Conservation (phyloP, 2,797 vertebrate species). For the Liparis tanakae region DNA sequence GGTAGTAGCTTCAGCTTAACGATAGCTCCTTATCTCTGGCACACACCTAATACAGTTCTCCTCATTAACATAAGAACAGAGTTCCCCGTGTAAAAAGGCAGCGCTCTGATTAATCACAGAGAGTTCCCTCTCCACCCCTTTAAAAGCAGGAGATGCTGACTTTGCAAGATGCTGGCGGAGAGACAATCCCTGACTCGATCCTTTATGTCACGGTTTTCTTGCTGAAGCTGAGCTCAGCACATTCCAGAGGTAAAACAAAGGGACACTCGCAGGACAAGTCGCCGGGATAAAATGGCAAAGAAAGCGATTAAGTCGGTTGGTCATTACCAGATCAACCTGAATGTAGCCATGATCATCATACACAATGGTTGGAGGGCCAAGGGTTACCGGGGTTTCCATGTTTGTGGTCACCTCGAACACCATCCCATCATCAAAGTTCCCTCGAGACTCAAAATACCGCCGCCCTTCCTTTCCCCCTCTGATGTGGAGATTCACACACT, state of each 20-base stretch:
- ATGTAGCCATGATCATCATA: background rate
- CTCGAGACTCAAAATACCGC: conserved; percentile 50
- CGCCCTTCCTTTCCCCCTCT: conserved; percentile 62
- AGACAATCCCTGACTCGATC: conserved; percentile 14
- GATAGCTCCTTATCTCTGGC: background rate
- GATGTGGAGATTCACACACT: conserved; percentile 74
- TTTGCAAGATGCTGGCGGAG: conserved; percentile 24
- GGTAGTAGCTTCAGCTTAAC: background rate
- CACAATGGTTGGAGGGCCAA: conserved; percentile 20
- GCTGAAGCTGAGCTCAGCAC: conserved; percentile 48
- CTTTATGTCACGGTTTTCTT: conserved; percentile 24
- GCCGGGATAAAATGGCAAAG: conserved; percentile 11
- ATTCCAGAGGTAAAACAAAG: conserved; percentile 51
- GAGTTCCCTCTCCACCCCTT: conserved; percentile 15
- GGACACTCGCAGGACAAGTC: conserved; percentile 1
- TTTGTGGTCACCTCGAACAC: conserved; percentile 61
- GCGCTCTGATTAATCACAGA: background rate
- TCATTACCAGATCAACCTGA: conserved; percentile 27
- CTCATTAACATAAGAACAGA: background rate
- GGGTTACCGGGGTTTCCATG: conserved; percentile 39
- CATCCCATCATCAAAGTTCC: conserved; percentile 69
- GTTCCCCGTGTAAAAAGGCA: background rate
- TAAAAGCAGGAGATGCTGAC: conserved; percentile 28
- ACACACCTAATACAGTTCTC: background rate
- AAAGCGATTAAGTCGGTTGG: conserved; percentile 1